Conservation (phyloP, 2,797 vertebrate genomes). For the Mus spretus region DNA sequence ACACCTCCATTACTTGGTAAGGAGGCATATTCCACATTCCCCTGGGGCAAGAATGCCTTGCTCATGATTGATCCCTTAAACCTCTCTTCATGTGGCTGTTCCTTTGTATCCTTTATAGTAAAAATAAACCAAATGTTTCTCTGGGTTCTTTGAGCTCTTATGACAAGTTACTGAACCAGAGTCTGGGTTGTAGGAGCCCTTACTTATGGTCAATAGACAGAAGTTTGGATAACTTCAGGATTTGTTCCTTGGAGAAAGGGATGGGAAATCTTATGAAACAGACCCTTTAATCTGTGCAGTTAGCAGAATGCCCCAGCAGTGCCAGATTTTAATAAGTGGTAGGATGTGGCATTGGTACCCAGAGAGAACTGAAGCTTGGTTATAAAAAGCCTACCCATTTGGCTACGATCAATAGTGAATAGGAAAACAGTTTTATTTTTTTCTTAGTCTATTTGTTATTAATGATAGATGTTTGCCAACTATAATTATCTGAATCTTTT, state of each 20-base stretch:
- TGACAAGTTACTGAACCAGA: not conserved
- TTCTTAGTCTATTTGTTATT: conserved; percentile 7
- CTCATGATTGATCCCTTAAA: not conserved
- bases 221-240: not conserved
- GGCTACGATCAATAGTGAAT: not conserved
- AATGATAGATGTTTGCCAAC: not conserved
- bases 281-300: not conserved
- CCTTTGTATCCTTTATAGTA: not conserved
- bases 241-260: not conserved
- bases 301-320: not conserved
- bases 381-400: not conserved
- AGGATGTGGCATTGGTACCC: not conserved
- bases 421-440: not conserved
- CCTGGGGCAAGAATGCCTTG: not conserved
- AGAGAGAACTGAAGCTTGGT: not conserved
- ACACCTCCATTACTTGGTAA: not conserved
- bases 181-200: not conserved
- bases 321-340: not conserved
- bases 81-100: not conserved
- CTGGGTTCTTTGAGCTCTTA: not conserved
- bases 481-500: conserved; percentile 32
- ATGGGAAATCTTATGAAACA: not conserved
- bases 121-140: not conserved
- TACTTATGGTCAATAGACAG: not conserved
- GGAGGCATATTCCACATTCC: too few relatives aligned